Base-by-base conservation (phyloP, 2,797 vertebrate genomes). In the Trichosurus vulpecula region DNA sequence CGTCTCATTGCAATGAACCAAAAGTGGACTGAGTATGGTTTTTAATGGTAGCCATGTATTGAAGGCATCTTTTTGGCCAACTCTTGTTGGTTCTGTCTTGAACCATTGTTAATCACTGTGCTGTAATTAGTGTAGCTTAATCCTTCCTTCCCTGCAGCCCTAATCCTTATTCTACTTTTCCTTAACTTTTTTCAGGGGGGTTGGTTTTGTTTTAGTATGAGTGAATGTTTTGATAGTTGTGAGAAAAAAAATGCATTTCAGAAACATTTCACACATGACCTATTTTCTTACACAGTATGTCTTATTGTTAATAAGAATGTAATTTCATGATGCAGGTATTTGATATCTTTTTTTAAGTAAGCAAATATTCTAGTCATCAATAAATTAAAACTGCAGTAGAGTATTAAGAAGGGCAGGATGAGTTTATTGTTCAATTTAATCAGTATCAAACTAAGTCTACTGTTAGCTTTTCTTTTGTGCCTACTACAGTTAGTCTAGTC, bases 101-200 rank as follows among this genome's bases (percentile, higher is more conserved):
- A 99, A 99, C 98, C 98, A 96, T 98, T 95, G 96, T 98, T 98
- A 98, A 98, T 99, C 98, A 98, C 98, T 99, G 98, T 99, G 98
- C 98, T 99, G 97, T 98, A 98, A 98, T 97, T 98, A 98, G 97
- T 97, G 95, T 97, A 98, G 97, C 98, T 98, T 95, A 97, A 97
- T 97, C 95, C 94, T 96, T 92, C 96, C 96, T 95, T 95, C 96
- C 94, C 92, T 93, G 94, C 90, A 95, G 94, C 92, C 95, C 95
- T 12, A 29, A 58, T 94, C 93, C 93, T 87, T 51, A 92, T 96
- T 98, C 98, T 90, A 57, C 81, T 97, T 98, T 97, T 98, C 98
- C 97, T 95, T 97, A 89, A 93, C 57, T 91, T 98, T 98, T 97
- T 97, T 94, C 90, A 93, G 95, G 97, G 95, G 96, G 95, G 89